Conservation (phyloP, 2,888 invertebrate genomes). For the Ischnus inquisitorius region DNA sequence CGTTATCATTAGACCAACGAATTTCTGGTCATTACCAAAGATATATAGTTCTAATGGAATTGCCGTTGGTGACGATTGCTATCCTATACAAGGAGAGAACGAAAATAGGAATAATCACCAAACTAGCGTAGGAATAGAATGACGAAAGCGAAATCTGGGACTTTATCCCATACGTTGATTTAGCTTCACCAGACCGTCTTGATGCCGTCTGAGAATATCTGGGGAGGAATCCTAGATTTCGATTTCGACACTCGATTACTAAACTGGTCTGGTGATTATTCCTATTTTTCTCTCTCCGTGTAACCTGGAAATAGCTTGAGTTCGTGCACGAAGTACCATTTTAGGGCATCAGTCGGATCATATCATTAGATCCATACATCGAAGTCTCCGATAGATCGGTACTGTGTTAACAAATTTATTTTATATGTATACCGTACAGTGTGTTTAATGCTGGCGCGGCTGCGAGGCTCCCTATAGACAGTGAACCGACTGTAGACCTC, state of each 20-base stretch:
- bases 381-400: slow-evolving; percentile 25
- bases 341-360: slow-evolving; percentile 65
- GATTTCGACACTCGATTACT: too few relatives aligned
- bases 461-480: slow-evolving; percentile 36
- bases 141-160: too few relatives aligned
- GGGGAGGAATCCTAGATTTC: too few relatives aligned
- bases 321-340: slow-evolving; percentile 55
- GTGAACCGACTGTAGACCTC: slow-evolving; percentile 59
- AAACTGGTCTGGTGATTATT: too few relatives aligned
- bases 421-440: slow-evolving; percentile 19
- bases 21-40: slow-evolving; percentile 37
- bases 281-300: too few relatives aligned
- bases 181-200: too few relatives aligned
- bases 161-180: too few relatives aligned
- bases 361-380: slow-evolving; percentile 55
- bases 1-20: background rate
- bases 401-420: slow-evolving; percentile 61
- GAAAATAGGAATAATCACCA: too few relatives aligned
- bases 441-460: background rate
- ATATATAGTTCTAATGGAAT: slow-evolving; percentile 57
- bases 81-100: too few relatives aligned
- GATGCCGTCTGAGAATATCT: too few relatives aligned
- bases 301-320: slow-evolving; percentile 56
- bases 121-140: too few relatives aligned
- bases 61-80: slow-evolving; percentile 44